These are phyloP conservation scores for Euura lappo DNA, from an alignment of 1,140 invertebrate genomes.

Conservation along the genomic window DNA sequence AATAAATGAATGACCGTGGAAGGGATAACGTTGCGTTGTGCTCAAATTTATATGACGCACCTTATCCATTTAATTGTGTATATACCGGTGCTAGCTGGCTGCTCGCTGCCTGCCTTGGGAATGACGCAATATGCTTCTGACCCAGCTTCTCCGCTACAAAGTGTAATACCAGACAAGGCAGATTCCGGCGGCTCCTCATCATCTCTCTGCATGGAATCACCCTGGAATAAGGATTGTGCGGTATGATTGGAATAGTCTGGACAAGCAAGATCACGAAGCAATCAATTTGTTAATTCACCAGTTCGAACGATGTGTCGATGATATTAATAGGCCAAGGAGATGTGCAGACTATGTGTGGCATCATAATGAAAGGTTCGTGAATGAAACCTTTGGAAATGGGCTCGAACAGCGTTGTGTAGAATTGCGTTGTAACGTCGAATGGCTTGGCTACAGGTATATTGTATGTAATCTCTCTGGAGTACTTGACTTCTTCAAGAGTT, in stretches of 20 bases:
- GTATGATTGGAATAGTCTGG: conserved; percentile 45
- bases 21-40: conserved; percentile 25
- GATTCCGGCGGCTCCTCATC: conserved; percentile 36
- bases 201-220: conserved; percentile 47
- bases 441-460: conserved; percentile 71
- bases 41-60: conserved; percentile 51
- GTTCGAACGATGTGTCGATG: conserved; percentile 68
- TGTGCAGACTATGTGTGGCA: conserved; percentile 70
- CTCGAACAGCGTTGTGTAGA: conserved; percentile 70
- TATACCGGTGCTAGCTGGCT: conserved; percentile 68
- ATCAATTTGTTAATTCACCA: conserved; percentile 54
- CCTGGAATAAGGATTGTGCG: conserved; percentile 26
- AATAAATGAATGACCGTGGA: conserved; percentile 10
- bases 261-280: conserved; percentile 47
- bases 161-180: conserved; percentile 44
- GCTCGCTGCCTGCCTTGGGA: conserved; percentile 60
- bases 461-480: conserved; percentile 67
- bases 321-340: conserved; percentile 75
- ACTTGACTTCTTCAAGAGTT: conserved; percentile 46
- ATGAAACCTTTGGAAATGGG: conserved; percentile 70
- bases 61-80: conserved; percentile 80
- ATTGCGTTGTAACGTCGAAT: conserved; percentile 73
- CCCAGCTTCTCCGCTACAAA: conserved; percentile 59
- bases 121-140: conserved; percentile 61
- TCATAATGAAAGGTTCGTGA: conserved; percentile 72